These are phyloP conservation scores for Cylindroiulus punctatus DNA, from an alignment of 2,888 invertebrate genomes.

Conservation along the genomic window DNA sequence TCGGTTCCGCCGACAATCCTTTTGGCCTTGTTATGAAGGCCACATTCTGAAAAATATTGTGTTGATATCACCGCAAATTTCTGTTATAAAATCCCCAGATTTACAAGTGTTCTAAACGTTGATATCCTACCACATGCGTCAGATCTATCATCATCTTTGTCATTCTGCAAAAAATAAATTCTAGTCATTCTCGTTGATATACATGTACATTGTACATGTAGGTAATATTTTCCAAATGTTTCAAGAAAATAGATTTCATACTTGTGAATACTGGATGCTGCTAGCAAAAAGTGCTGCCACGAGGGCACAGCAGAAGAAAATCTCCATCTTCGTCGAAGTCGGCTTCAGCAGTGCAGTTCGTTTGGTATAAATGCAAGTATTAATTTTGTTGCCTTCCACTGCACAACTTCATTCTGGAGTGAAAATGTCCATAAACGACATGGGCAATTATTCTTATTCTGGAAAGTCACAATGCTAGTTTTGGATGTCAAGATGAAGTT, in stretches of 20 bases:
- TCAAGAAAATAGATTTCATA: not conserved
- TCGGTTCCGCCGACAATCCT: slow-evolving; percentile 25
- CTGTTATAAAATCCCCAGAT: not conserved
- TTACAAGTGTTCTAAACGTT: not conserved
- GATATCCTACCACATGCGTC: not conserved
- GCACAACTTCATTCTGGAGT: not conserved
- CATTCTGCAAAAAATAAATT: not conserved
- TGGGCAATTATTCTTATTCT: not conserved
- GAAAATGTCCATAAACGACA: not conserved
- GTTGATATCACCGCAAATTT: not conserved
- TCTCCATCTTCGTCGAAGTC: not conserved
- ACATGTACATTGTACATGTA: too few relatives aligned
- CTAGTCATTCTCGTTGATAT: not conserved
- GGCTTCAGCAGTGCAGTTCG: not conserved
- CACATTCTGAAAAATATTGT: not conserved
- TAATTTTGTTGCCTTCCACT: not conserved
- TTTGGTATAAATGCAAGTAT: not conserved
- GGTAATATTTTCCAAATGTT: too few relatives aligned
- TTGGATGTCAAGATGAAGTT: not conserved
- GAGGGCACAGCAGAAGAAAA: not conserved
- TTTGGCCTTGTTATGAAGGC: not conserved
- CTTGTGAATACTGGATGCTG: not conserved
- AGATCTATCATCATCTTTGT: not conserved
- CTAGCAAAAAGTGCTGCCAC: not conserved
- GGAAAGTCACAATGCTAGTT: not conserved